Evolutionary conservation across 2,797 vertebrate species (phyloP), one percentile per base, ranked within the genome.

Genomic region (Brachymystax lenok): DNA sequence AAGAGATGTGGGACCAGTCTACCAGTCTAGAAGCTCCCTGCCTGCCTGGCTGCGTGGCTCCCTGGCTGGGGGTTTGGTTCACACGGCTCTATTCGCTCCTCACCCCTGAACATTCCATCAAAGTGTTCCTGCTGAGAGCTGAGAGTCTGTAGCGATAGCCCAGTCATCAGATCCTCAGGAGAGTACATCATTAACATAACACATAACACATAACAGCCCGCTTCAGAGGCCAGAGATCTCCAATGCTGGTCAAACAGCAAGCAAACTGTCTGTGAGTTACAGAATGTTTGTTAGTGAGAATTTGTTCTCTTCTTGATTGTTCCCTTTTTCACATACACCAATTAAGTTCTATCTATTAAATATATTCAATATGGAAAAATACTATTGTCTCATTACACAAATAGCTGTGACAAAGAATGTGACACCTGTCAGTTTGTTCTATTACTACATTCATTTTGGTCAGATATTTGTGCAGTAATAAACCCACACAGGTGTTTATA

Each of bases 1-100:
- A 46, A 46, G 8, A 46, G 40, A 46, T 46, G 2, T 46, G 8
- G 2, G 40, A 46, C 40, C 40, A 46, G 40, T 46, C 40, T 46
- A 46, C 40, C 8, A 46, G 17, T 50, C 4, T 50, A 74, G 28
- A 79, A 77, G 73, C 81, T 79, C 71, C 79, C n/a, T 21, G 59
- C 21, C n/a, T 24, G 10, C 59, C 59, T 61, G 59, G 52, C 40
- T 46, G 6, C 3, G 59, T 24, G 21, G n/a, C 59, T 61, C 3
- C 59, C n/a, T 24, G 10, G 40, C 40, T 46, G 40, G 40, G 7
- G 7, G 51, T 54, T 56, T n/a, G 5, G 54, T 59, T 59, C 54
- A 21, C 54, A 59, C 12, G 59, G 59, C 59, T 61, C 7, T 61
- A 21, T 21, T 10, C 21, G 12, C 59, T 8, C 21, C 21, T 61